phyloP scores from a whole-genome alignment of 2,888 invertebrate genomes.

The Allacma fusca region DNA sequence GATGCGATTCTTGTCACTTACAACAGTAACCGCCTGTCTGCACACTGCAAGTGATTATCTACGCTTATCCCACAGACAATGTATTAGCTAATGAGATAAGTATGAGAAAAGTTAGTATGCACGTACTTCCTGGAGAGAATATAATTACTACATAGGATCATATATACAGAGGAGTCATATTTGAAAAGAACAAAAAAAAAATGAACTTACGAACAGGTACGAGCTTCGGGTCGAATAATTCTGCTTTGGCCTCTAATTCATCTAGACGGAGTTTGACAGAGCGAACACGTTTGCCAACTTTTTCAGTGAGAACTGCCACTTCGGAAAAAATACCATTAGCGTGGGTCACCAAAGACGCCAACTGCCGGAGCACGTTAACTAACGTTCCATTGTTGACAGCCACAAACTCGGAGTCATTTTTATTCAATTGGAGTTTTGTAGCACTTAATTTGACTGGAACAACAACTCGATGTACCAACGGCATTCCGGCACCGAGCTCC shows the following conservation, averaged over 20 bases:
- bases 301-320: conserved; percentile 77
- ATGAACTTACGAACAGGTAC: conserved; percentile 91
- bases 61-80: background rate
- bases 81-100: background rate
- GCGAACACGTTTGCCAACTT: conserved; percentile 77
- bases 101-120: background rate
- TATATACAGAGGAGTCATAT: too few species aligned
- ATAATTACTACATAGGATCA: too few species aligned
- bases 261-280: conserved; percentile 75
- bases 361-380: conserved; percentile 82
- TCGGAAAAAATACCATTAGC: conserved; percentile 88
- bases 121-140: too few species aligned
- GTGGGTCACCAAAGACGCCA: conserved; percentile 81
- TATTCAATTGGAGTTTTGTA: conserved; percentile 57
- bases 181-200: too few species aligned
- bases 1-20: too few species aligned
- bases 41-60: too few species aligned
- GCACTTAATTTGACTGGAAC: conserved; percentile 54
- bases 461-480: conserved; percentile 56
- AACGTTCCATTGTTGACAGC: conserved; percentile 87
- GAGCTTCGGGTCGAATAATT: conserved; percentile 83
- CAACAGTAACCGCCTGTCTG: too few species aligned
- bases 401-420: conserved; percentile 72
- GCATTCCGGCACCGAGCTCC: conserved; percentile 49
- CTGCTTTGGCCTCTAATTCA: conserved; percentile 75